A percentile compares a stretch with the other conserved stretches of the same genome.
phyloP scores from a whole-genome alignment of 2,797 vertebrate genomes.

The Alca torda region DNA sequence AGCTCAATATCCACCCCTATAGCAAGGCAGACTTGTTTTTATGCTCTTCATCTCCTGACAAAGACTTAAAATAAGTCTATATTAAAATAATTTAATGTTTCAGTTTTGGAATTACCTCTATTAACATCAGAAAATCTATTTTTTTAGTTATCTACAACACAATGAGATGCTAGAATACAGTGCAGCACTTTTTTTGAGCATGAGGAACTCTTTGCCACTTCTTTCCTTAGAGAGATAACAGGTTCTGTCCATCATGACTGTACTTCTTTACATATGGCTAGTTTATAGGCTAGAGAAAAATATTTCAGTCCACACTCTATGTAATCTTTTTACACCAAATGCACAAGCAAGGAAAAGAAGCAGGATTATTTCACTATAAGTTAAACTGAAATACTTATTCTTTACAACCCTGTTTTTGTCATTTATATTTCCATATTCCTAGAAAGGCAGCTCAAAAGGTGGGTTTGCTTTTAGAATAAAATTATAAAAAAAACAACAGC shows the following conservation, averaged over 20 bases:
- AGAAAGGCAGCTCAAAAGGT: not conserved
- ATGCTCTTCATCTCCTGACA: not conserved
- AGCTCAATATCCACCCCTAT: not conserved
- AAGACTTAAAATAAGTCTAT: not conserved
- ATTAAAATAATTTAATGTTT: not conserved
- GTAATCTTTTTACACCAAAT: not conserved
- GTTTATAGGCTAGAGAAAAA: not conserved
- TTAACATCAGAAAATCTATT: not conserved
- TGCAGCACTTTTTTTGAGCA: not conserved
- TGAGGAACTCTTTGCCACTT: not conserved
- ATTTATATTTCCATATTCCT: not conserved
- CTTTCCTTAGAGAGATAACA: not conserved
- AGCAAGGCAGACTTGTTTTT: not conserved
- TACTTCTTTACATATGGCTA: accelerated
- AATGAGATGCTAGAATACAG: not conserved
- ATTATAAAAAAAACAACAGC: not conserved
- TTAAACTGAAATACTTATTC: not conserved
- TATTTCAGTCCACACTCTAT: not conserved
- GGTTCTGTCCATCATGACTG: not conserved
- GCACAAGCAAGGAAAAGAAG: not conserved
- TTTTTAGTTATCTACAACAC: not conserved
- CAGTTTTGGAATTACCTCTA: not conserved
- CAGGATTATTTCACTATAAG: not conserved
- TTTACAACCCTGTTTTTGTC: not conserved
- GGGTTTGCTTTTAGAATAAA: not conserved